phyloP scores from a whole-genome alignment of 2,113 vertebrate genomes.

The Mesocricetus auratus region DNA sequence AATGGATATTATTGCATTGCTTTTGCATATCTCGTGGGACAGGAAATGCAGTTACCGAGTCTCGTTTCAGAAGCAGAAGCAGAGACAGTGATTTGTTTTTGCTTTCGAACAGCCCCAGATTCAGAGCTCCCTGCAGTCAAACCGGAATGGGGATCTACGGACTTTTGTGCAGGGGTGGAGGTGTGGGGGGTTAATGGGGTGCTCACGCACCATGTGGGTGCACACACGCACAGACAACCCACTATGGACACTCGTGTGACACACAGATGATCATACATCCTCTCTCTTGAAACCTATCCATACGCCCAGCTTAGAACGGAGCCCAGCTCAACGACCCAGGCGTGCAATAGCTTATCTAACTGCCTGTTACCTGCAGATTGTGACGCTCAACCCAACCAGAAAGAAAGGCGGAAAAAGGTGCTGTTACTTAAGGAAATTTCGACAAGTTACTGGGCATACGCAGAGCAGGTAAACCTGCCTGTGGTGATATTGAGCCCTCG shows the following conservation, averaged over 20 bases:
- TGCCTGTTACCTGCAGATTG: constrained; percentile 85
- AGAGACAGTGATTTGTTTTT: constrained; percentile 88
- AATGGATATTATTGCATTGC: constrained; percentile 98
- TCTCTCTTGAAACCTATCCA: constrained; percentile 66
- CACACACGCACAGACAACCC: constrained; percentile 67
- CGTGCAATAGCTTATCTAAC: constrained; percentile 85
- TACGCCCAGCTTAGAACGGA: constrained; percentile 77
- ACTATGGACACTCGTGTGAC: constrained; percentile 66
- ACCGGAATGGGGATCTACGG: constrained; percentile 78
- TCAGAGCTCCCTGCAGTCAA: constrained; percentile 79
- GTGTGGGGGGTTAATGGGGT: neutral
- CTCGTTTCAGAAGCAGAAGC: constrained; percentile 87
- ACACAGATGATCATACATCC: constrained; percentile 58
- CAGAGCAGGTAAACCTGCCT: constrained; percentile 82
- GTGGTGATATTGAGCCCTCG: constrained; percentile 73
- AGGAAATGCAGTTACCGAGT: constrained; percentile 91
- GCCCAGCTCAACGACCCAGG: constrained; percentile 81
- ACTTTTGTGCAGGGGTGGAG: neutral
- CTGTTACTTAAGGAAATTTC: too few species aligned
- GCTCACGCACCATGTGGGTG: neutral
- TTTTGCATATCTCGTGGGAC: constrained; percentile 99
- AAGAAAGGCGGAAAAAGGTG: constrained; percentile 68
- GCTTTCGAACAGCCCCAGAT: constrained; percentile 85
- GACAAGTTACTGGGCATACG: constrained; percentile 83
- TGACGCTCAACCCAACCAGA: constrained; percentile 81